Base-by-base conservation (phyloP, 2,888 invertebrate species). In the Abrostola tripartita region DNA sequence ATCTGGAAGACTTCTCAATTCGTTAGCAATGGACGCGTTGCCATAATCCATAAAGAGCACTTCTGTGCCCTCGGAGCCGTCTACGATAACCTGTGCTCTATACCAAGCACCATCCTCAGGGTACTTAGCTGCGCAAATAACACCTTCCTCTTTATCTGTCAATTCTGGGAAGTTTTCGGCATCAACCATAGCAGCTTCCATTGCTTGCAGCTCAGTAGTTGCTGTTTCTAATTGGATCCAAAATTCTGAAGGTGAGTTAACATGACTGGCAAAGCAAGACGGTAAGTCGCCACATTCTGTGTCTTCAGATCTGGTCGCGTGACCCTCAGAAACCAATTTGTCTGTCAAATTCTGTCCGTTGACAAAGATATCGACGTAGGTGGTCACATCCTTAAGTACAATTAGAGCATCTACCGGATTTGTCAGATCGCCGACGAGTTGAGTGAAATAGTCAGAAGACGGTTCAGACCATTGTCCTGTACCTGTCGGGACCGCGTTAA, bases 191-290 rank as follows among this genome's bases (percentile, higher is more conserved):
- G 95, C 95, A 0, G 94, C 87, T 65, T 95, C 95, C 85, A 97
- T 95, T 9, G 95, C 83, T 67, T 96, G 96, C 41, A 97, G 80
- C 7, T 96, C 96, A 0, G 88, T 73, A 0, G 93, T 85, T 0
- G 93, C 91, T n/a, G 96, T 95, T 79, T 97, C 97, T 68, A 97
- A 92, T 81, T 98, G 98, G 24, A 98, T 95, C 95, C 97, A 97
- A 85, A 98, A 98, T 81, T 97, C 97, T 0, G 95, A 95, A 0
- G 97, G 96, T 0, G 96, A 96, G 84, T 97, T 96, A 0, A 96
- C 94, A 81, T 97, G 97, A 70, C 97, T 97, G 0, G 97, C 96
- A 83, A 96, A 97, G 68, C 97, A 97, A 0, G 96, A 96, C 0
- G 94, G 93, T 42, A 93, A 71, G 76, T 95, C 94, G 5, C 95